Percentiles rank a stretch among this genome's conserved stretches.
These are phyloP conservation scores for Xestia c-nigrum DNA, from an alignment of 2,888 invertebrate genomes.

Conservation along the genomic window DNA sequence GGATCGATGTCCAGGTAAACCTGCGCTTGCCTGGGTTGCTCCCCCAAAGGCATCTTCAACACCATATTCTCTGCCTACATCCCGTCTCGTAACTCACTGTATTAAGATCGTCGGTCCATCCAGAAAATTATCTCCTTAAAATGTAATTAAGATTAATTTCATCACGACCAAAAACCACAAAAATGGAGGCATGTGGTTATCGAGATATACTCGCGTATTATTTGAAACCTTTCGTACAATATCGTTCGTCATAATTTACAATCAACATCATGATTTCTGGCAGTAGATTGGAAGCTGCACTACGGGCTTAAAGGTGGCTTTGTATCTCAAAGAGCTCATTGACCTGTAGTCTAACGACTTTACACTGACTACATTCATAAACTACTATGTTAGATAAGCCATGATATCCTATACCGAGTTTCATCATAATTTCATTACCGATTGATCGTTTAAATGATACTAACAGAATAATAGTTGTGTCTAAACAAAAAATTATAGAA, in stretches of 20 bases:
- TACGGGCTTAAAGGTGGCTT: slow-evolving; percentile 22
- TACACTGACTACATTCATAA: slow-evolving; percentile 28
- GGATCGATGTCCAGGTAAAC: no score
- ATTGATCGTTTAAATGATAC: neutral
- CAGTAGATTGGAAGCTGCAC: slow-evolving; percentile 43
- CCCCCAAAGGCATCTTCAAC: no score
- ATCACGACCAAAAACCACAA: no score
- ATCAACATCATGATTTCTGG: slow-evolving; percentile 41
- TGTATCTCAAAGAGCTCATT: slow-evolving; percentile 44
- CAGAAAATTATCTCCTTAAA: no score
- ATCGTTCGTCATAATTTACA: slow-evolving; percentile 13
- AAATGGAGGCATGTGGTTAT: neutral
- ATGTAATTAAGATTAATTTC: no score
- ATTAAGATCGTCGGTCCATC: no score
- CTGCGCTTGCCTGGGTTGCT: no score
- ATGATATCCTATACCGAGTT: neutral
- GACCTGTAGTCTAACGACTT: slow-evolving; percentile 34
- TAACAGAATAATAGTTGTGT: neutral
- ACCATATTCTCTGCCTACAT: no score
- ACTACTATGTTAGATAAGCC: neutral
- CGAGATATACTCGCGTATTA: neutral
- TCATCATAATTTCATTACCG: neutral
- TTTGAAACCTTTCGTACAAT: neutral
- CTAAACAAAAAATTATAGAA: neutral
- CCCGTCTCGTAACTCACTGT: no score